Conservation (phyloP, 2,113 vertebrate genomes). For the Stigmatopora nigra region DNA sequence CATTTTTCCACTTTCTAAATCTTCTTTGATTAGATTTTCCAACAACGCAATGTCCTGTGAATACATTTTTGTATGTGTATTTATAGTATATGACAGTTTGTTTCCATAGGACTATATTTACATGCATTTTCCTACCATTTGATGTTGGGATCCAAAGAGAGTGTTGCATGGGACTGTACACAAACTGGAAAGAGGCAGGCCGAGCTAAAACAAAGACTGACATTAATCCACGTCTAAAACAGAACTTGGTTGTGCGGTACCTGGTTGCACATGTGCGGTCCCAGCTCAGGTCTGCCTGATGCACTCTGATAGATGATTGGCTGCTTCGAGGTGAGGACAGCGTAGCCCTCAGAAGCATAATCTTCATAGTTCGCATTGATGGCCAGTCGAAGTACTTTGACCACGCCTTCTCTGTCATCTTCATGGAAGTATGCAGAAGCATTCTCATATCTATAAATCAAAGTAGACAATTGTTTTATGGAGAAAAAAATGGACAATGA, state of each 20-base stretch:
- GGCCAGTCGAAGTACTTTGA: conserved; percentile 85
- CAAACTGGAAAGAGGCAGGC: conserved; percentile 71
- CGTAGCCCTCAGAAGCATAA: conserved; percentile 83
- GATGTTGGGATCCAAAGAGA: conserved; percentile 95
- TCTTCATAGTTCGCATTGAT: conserved; percentile 89
- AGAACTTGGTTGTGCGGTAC: conserved; percentile 56
- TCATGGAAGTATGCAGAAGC: conserved; percentile 92
- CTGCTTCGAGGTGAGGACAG: conserved; percentile 71
- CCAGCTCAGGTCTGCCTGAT: conserved; percentile 83
- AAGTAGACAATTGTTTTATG: not conserved
- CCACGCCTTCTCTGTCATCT: conserved; percentile 87
- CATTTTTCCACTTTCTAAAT: conserved; percentile 79
- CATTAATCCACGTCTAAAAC: not conserved
- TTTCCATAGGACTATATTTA: not conserved
- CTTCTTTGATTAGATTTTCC: conserved; percentile 91
- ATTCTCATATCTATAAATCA: conserved; percentile 85
- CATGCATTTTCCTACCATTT: conserved; percentile 78
- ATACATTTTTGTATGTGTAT: not conserved
- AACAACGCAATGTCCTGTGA: conserved; percentile 87
- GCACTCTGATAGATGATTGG: conserved; percentile 91
- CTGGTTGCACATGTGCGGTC: conserved; percentile 90
- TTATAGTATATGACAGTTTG: not conserved
- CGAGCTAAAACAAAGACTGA: conserved; percentile 48
- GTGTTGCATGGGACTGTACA: conserved; percentile 95
- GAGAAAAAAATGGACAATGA: too few species aligned